These are phyloP conservation scores for Sisyra terminalis DNA, from an alignment of 2,888 invertebrate genomes.

Conservation along the genomic window DNA sequence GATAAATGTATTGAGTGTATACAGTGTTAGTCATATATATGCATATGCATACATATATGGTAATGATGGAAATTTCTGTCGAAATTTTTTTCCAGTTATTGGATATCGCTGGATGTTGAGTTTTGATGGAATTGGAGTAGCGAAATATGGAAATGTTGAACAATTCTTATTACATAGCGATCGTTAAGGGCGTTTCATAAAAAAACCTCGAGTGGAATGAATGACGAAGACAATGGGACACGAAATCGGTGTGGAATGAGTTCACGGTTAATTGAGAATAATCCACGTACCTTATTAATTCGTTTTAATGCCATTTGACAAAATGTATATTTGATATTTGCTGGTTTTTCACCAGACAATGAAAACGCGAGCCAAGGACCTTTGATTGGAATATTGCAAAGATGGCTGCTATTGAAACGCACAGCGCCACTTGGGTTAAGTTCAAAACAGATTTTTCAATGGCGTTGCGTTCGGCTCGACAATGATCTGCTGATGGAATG, in stretches of 20 bases:
- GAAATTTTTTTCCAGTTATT: too few relatives aligned
- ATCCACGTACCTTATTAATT: conserved; percentile 82
- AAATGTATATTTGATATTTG: conserved; percentile 49
- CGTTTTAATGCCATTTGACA: conserved; percentile 90
- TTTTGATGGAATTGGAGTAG: too few relatives aligned
- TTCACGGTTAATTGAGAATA: conserved; percentile 15
- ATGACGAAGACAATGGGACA: background rate
- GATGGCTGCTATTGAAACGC: conserved; percentile 69
- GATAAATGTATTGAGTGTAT: background rate
- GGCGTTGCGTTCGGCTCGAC: too few relatives aligned
- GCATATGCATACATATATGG: background rate
- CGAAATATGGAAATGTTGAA: too few relatives aligned
- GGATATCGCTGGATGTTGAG: too few relatives aligned
- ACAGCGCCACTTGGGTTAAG: conserved; percentile 45
- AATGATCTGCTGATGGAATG: too few relatives aligned
- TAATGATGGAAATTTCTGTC: too few relatives aligned
- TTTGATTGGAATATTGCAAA: conserved; percentile 74
- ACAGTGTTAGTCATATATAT: background rate
- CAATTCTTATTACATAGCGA: conserved; percentile 13
- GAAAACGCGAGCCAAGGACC: conserved; percentile 67
- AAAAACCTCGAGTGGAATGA: conserved; percentile 14
- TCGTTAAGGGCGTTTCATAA: conserved; percentile 33
- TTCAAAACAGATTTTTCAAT: background rate
- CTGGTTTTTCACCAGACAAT: conserved; percentile 67
- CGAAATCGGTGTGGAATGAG: too few relatives aligned